A percentile compares a stretch with the other conserved stretches of the same genome.
These are phyloP conservation scores for Petrocephalus sullivani DNA, from an alignment of 2,797 vertebrate genomes.

Conservation along the genomic window DNA sequence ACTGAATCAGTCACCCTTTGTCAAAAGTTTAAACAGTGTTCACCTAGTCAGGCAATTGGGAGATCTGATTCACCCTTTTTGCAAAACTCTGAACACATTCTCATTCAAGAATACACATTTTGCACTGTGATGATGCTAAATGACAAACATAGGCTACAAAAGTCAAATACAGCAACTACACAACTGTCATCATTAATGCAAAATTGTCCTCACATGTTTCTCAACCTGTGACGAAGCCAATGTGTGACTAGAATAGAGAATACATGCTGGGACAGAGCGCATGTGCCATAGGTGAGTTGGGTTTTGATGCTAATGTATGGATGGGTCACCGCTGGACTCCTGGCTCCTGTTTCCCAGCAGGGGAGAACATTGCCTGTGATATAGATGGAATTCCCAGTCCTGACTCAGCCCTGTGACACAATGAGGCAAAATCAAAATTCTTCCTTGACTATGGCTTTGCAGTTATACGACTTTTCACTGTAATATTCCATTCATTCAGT, in stretches of 20 bases:
- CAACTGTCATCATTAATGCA: background rate
- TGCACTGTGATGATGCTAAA: background rate
- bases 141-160: background rate
- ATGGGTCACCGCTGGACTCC: background rate
- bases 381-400: background rate
- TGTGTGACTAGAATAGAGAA: background rate
- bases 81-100: background rate
- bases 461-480: too few relatives aligned
- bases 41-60: background rate
- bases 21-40: background rate
- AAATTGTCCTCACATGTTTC: background rate
- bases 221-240: background rate
- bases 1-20: background rate
- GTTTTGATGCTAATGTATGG: background rate
- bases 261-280: background rate
- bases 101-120: background rate
- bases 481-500: background rate
- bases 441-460: background rate
- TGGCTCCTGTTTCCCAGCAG: background rate
- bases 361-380: background rate
- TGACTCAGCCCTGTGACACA: background rate
- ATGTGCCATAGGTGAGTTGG: background rate
- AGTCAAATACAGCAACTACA: background rate
- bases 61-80: background rate
- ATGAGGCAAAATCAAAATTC: background rate